phyloP scores from a whole-genome alignment of 2,797 vertebrate species.

The Sebastes iracundus region DNA sequence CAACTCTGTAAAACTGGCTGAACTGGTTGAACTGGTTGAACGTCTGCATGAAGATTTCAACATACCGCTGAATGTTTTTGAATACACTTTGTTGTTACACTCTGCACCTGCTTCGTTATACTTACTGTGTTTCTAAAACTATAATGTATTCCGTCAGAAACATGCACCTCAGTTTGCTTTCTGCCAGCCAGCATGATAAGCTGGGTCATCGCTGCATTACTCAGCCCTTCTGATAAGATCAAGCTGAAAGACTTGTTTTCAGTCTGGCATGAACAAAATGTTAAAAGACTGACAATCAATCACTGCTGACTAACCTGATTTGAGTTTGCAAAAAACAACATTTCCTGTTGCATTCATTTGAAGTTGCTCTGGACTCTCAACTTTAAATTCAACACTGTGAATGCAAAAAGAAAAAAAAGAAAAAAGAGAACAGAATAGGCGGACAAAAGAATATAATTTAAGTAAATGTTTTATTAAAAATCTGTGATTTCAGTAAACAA shows the following conservation, averaged over 20 bases:
- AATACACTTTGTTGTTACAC: not conserved
- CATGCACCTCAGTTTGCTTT: not conserved
- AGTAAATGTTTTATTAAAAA: constrained; percentile 63
- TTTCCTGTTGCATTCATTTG: not conserved
- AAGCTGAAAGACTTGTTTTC: too few relatives aligned
- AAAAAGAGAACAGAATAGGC: not conserved
- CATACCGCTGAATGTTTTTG: not conserved
- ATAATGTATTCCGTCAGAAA: not conserved
- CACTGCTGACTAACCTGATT: not conserved
- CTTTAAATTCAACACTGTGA: not conserved
- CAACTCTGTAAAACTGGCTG: constrained; percentile 5
- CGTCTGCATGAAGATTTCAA: not conserved
- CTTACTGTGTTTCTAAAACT: not conserved
- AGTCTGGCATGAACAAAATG: not conserved
- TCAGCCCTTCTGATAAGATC: too few relatives aligned
- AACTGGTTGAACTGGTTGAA: constrained; percentile 37
- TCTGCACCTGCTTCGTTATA: too few relatives aligned
- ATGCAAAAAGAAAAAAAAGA: not conserved
- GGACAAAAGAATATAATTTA: not conserved
- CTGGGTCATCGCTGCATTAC: too few relatives aligned
- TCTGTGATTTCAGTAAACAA: constrained; percentile 13
- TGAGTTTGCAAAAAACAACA: not conserved
- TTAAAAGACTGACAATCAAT: not conserved
- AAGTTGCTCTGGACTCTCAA: not conserved
- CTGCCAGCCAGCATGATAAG: not conserved